Evolutionary conservation across 1,140 invertebrate genomes (phyloP).

Genomic region (Theocolax elegans): DNA sequence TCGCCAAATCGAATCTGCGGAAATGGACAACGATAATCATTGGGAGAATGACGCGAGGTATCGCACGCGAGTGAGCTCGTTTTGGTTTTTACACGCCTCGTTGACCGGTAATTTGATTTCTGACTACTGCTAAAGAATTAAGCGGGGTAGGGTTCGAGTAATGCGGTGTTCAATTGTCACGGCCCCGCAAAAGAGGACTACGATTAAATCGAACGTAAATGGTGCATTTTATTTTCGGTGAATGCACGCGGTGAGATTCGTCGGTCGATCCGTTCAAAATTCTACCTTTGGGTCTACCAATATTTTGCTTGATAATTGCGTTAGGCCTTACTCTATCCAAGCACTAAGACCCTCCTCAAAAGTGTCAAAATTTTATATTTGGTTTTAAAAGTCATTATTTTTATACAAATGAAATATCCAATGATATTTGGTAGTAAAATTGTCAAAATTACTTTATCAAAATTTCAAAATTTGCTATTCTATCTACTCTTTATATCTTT

Average conservation of each 20-base stretch:
- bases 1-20: constrained; percentile 8
- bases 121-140: constrained; percentile 4
- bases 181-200: constrained; percentile 20
- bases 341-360: constrained; percentile 59
- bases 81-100: constrained; percentile 1
- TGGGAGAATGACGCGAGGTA: not conserved
- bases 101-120: constrained; percentile 10
- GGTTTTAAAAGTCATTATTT: not conserved
- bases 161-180: constrained; percentile 7
- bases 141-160: not conserved
- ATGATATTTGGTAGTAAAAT: constrained; percentile 23
- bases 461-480: constrained; percentile 39
- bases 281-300: not conserved
- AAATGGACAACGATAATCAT: constrained; percentile 21
- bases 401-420: not conserved
- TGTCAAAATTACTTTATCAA: constrained; percentile 34
- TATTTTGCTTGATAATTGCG: constrained; percentile 13
- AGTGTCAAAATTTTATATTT: constrained; percentile 47
- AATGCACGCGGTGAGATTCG: constrained; percentile 42
- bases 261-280: constrained; percentile 42
- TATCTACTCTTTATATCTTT: not conserved
- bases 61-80: not conserved
- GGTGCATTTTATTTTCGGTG: not conserved
- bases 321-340: constrained; percentile 66
- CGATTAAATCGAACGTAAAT: constrained; percentile 1